Evolutionary conservation across 1,140 invertebrate species (phyloP), one percentile per base, ranked within the genome.

Genomic region (Lasioglossum baleicum): DNA sequence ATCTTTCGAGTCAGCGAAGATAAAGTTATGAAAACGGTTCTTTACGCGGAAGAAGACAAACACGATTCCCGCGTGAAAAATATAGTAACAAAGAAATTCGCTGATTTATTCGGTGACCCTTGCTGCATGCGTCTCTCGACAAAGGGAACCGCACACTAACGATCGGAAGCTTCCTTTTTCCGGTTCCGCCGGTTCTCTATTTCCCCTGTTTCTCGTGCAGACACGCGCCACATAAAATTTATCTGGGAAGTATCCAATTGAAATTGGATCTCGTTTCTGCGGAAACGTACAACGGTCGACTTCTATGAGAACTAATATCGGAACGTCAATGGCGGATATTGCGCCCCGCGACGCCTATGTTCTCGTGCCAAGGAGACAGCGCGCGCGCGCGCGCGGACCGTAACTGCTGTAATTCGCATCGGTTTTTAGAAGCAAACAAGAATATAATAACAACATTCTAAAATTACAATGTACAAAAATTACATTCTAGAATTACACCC

Each of bases 311-410:
- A 58, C 75, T 63, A 70, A 61, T 63, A 77, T 69, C 75, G 44
- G 22, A 10, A 61, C 66, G 44, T 48, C 75, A 70, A 77, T 70
- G 26, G 31, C 58, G 66, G 66, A 77, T 77, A 77, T 77, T 77
- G 66, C 58, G 44, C 8, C 20, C 8, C 20, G 42, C 22, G 42
- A 61, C 58, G 75, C 26, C 26, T 26, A 51, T 60, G 58, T 69
- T 63, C n/a, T 6, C 15, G 44, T 70, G 66, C 66, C 66, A 26
- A 70, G 58, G 61, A 31, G 13, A 70, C 8, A 26, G n/a, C 26
- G n/a, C n/a, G n/a, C n/a, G n/a, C n/a, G n/a, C n/a, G n/a, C n/a
- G n/a, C n/a, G 2, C 17, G 4, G 6, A 48, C 20, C 17, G 40
- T 40, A 61, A 51, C 44, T 35, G n/a, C 22, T 6, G 42, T 44